phyloP scores from a whole-genome alignment of 1,140 invertebrate genomes.

The Samia ricini region DNA sequence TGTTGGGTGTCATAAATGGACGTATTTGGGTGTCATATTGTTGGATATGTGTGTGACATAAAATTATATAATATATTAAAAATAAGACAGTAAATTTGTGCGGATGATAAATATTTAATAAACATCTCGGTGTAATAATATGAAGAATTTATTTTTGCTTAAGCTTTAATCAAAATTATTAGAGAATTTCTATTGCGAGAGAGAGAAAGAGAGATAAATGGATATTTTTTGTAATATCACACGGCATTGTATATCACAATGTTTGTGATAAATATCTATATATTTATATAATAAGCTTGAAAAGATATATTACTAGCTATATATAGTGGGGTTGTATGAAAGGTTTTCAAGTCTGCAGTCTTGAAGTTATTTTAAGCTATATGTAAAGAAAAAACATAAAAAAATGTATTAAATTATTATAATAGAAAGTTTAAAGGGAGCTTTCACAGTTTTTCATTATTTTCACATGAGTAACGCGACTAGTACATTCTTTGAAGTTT shows the following conservation, averaged over 20 bases:
- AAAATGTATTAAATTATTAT: too few relatives aligned
- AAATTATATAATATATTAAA: too few relatives aligned
- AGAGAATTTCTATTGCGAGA: slow-evolving; percentile 60
- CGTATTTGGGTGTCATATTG: not conserved
- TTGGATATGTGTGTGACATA: not conserved
- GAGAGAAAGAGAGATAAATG: too few relatives aligned
- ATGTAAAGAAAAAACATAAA: too few relatives aligned
- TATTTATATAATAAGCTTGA: slow-evolving; percentile 53
- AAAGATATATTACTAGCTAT: slow-evolving; percentile 4
- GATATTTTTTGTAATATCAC: slow-evolving; percentile 69
- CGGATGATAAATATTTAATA: not conserved
- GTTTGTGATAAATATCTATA: slow-evolving; percentile 34
- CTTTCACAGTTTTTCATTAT: too few relatives aligned
- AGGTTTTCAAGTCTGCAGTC: not conserved
- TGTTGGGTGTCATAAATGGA: too few relatives aligned
- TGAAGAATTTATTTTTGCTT: slow-evolving; percentile 74
- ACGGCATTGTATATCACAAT: slow-evolving; percentile 51
- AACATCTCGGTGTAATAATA: slow-evolving; percentile 39
- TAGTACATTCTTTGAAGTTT: too few relatives aligned
- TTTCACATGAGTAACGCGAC: too few relatives aligned
- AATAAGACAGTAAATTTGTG: too few relatives aligned
- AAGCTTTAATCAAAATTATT: slow-evolving; percentile 63
- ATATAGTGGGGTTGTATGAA: not conserved
- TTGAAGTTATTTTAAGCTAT: not conserved
- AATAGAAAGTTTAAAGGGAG: too few relatives aligned